A percentile compares a stretch with the other conserved stretches of the same genome.
phyloP scores from a whole-genome alignment of 1,140 invertebrate species.

The Laupala kohalensis region DNA sequence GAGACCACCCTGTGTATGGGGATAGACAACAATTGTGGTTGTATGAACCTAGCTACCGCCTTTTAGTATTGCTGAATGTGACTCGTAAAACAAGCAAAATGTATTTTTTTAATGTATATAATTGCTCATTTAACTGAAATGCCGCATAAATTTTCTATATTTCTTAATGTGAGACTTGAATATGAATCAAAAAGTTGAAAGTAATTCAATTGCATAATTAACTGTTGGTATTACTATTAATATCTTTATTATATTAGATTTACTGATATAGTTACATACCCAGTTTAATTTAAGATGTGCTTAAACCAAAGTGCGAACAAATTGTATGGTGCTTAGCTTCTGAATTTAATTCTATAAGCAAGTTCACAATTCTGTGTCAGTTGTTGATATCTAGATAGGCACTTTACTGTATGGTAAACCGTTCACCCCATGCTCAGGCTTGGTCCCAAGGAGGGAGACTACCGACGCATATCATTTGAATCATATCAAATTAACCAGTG shows the following conservation, averaged over 20 bases:
- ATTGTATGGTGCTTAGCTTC: background rate
- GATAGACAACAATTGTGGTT: background rate
- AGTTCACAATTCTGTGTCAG: background rate
- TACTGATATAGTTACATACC: background rate
- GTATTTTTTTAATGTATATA: background rate
- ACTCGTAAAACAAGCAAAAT: background rate
- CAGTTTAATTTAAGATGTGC: background rate
- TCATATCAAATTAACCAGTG: slow-evolving; percentile 10
- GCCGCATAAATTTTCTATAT: background rate
- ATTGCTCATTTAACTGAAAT: background rate
- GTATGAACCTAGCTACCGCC: background rate
- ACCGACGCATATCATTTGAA: slow-evolving; percentile 10
- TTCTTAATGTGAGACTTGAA: background rate
- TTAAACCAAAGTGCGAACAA: background rate
- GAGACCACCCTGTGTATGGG: background rate
- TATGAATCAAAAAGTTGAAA: background rate
- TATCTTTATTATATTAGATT: background rate
- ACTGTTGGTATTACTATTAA: background rate
- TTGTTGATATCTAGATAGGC: background rate
- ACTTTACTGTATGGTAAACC: background rate
- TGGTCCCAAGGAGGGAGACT: background rate
- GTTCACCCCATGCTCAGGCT: background rate
- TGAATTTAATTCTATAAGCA: background rate
- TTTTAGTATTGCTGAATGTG: background rate
- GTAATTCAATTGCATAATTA: background rate